Percentiles rank a stretch among this genome's conserved stretches.
phyloP scores from a whole-genome alignment of 1,140 invertebrate genomes.

The Ptiloglossa arizonensis region DNA sequence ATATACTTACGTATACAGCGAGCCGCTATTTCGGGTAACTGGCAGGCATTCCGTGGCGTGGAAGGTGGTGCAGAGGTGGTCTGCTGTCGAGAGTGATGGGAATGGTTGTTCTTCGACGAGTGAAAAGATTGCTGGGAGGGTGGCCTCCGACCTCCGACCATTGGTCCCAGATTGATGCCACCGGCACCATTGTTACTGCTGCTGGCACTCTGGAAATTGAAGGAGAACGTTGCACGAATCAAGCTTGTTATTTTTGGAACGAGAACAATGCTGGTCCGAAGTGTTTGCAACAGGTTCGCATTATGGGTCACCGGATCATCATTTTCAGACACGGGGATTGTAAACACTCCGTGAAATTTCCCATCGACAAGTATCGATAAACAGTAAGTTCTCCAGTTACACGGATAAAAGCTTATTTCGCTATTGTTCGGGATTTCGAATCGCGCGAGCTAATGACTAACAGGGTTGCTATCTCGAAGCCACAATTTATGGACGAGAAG shows the following conservation, averaged over 20 bases:
- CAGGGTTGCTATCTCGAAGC: too few relatives aligned
- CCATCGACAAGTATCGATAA: too few relatives aligned
- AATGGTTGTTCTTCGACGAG: slow-evolving; percentile 76
- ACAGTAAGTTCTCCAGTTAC: too few relatives aligned
- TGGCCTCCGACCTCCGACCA: slow-evolving; percentile 62
- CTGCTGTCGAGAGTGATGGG: slow-evolving; percentile 67
- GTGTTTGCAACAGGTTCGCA: not conserved
- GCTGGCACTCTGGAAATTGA: slow-evolving; percentile 69
- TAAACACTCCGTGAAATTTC: too few relatives aligned
- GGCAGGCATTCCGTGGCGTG: slow-evolving; percentile 66
- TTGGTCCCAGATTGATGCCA: slow-evolving; percentile 64
- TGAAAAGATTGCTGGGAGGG: slow-evolving; percentile 77
- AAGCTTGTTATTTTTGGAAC: too few relatives aligned
- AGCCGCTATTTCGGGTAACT: slow-evolving; percentile 67
- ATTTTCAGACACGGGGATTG: too few relatives aligned
- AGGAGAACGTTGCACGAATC: not conserved
- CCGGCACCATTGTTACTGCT: slow-evolving; percentile 72
- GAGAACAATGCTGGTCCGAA: not conserved
- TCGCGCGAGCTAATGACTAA: too few relatives aligned
- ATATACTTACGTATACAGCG: slow-evolving; percentile 75
- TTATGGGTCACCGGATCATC: too few relatives aligned
- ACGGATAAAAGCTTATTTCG: too few relatives aligned
- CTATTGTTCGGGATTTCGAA: too few relatives aligned
- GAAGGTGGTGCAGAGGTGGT: slow-evolving; percentile 57
- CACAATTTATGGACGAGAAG: too few relatives aligned